Base-by-base conservation (phyloP, 2,113 vertebrate species). In the Pogonocichla stellata region DNA sequence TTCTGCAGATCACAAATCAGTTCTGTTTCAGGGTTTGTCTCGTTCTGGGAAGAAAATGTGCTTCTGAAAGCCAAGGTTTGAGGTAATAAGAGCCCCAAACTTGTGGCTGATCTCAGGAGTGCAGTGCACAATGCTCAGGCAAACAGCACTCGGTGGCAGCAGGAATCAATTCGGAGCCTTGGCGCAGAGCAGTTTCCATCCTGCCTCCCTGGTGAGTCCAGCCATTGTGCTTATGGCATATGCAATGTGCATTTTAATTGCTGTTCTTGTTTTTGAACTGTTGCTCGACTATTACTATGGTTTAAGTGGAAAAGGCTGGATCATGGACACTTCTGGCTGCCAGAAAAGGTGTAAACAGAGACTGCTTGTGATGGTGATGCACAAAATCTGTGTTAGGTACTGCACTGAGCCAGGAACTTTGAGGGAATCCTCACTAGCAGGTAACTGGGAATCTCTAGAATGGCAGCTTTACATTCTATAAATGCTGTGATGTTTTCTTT, bases 181-280 rank as follows among this genome's bases (percentile, higher is more conserved):
- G 91, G 87, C 17, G 4, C 79, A 28, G 69, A 95, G 87, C 91
- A 80, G 12, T 62, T 66, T 57, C 85, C 58, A 8, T 67, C 72
- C 94, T 89, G 86, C 91, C 70, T 93, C 90, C 95, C 90, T 42
- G 79, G 91, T 92, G 94, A 94, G 91, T 90, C 84, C 75, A 74
- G 80, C 74, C 79, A 19, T 70, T 75, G 91, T 94, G 91, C 72
- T 91, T 25, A 26, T 57, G 94, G 82, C 86, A 84, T 47, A 9
- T 93, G 53, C 79, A 84, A 86, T n/a, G 82, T 88, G 90, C 48
- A 53, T 93, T 88, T 96, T 94, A 93, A 92, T 93, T 88, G 91
- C 86, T 73, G 0, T 14, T 34, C 82, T 72, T 78, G 24, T 48
- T 61, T 56, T 34, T 81, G 74, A 95, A 22, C 84, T 85, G 74